A percentile compares a stretch with the other conserved stretches of the same genome.
These are phyloP conservation scores for Drosophila planitibia DNA, from an alignment of 2,888 invertebrate species.

Conservation along the genomic window DNA sequence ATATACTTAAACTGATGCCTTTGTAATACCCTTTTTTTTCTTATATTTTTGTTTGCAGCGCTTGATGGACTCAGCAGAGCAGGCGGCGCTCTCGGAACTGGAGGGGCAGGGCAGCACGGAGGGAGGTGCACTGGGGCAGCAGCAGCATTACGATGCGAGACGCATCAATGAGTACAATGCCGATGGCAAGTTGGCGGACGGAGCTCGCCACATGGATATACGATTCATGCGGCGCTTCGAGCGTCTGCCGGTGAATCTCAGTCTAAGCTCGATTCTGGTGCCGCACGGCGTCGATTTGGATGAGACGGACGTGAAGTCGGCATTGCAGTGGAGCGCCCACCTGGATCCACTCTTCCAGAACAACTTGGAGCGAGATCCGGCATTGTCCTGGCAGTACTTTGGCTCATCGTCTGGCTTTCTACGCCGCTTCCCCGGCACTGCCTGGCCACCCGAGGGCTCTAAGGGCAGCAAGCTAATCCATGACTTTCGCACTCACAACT, in stretches of 20 bases:
- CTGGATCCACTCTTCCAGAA: slow-evolving; percentile 95
- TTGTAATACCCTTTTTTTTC: neutral
- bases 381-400: slow-evolving; percentile 99
- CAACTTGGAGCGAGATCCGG: slow-evolving; percentile 95
- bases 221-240: slow-evolving; percentile 94
- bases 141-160: slow-evolving; percentile 92
- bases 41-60: slow-evolving; percentile 87
- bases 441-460: slow-evolving; percentile 93
- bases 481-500: slow-evolving; percentile 96
- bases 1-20: neutral
- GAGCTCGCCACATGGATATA: slow-evolving; percentile 90
- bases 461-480: slow-evolving; percentile 93
- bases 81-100: slow-evolving; percentile 91
- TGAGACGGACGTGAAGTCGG: slow-evolving; percentile 92
- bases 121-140: slow-evolving; percentile 51
- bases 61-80: slow-evolving; percentile 96
- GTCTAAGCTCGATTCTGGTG: slow-evolving; percentile 94
- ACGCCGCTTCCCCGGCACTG: slow-evolving; percentile 97
- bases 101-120: slow-evolving; percentile 83
- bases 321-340: slow-evolving; percentile 97
- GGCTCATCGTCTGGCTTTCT: slow-evolving; percentile 98
- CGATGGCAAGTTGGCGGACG: slow-evolving; percentile 90
- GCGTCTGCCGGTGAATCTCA: slow-evolving; percentile 93
- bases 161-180: slow-evolving; percentile 92
- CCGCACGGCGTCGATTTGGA: slow-evolving; percentile 87